Percentiles rank a stretch among this genome's conserved stretches.
These are phyloP conservation scores for Scaptomyza graminum DNA, from an alignment of 1,140 invertebrate genomes.

Conservation along the genomic window DNA sequence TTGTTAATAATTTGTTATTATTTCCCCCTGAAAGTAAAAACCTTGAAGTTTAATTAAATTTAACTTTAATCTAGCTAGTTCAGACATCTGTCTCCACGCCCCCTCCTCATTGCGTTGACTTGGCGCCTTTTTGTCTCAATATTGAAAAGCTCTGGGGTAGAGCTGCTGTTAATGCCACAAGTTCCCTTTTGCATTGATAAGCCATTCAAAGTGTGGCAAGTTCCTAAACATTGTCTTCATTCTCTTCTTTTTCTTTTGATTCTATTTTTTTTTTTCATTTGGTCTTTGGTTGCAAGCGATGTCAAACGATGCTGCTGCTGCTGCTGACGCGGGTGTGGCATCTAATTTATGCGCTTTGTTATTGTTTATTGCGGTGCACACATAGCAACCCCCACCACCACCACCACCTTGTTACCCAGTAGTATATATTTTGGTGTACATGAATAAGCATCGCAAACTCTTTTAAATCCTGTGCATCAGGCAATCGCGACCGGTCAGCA, in stretches of 20 bases:
- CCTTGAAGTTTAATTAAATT: too few species aligned
- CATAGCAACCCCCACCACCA: not conserved
- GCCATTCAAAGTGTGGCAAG: constrained; percentile 52
- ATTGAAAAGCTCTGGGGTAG: not conserved
- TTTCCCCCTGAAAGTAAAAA: too few species aligned
- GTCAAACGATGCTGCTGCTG: constrained; percentile 19
- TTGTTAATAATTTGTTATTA: too few species aligned
- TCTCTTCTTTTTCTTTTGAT: not conserved
- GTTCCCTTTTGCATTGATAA: constrained; percentile 54
- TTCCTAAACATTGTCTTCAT: constrained; percentile 1
- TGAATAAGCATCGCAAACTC: not conserved
- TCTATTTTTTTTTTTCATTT: not conserved
- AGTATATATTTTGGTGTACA: constrained; percentile 18
- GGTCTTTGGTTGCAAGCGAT: constrained; percentile 17
- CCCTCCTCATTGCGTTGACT: not conserved
- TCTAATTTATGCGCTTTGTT: constrained; percentile 68
- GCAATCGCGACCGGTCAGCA: constrained; percentile 39
- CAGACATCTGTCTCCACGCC: too few species aligned
- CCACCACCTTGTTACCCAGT: not conserved
- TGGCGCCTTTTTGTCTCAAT: constrained; percentile 6
- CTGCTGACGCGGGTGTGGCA: constrained; percentile 43
- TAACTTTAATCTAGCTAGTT: too few species aligned
- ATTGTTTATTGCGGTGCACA: constrained; percentile 70
- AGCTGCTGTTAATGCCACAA: constrained; percentile 3
- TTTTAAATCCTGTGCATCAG: not conserved